A percentile compares a stretch with the other conserved stretches of the same genome.
These are phyloP conservation scores for Acanthaster planci DNA, from an alignment of 35 echinoderm and acorn worm genomes.

Conservation along the genomic window DNA sequence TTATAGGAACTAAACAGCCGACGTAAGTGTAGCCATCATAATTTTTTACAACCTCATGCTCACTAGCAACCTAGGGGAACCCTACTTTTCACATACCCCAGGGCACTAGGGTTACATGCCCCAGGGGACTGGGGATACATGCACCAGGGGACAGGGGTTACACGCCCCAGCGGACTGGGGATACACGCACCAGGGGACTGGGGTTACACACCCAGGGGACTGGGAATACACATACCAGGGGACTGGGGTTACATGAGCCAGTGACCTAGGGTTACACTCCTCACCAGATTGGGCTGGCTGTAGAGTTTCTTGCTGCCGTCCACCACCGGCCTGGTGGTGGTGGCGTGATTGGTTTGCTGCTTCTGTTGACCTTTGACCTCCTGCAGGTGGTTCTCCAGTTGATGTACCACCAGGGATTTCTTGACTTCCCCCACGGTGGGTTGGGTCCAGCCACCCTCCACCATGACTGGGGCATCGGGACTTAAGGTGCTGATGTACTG, in stretches of 20 bases:
- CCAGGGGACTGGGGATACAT: not conserved
- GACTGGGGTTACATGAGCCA: no score
- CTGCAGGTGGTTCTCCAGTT: constrained; percentile 86
- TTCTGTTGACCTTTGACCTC: constrained; percentile 88
- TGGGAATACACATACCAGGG: no score
- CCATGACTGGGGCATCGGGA: constrained; percentile 78
- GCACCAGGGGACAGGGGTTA: constrained; percentile 74
- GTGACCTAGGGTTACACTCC: no score
- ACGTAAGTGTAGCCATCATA: no score
- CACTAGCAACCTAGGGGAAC: no score
- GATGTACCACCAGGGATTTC: constrained; percentile 77
- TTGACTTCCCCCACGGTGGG: constrained; percentile 70
- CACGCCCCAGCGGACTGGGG: constrained; percentile 71
- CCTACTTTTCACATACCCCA: no score
- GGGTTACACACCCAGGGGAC: constrained; percentile 88
- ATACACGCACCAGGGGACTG: constrained; percentile 38
- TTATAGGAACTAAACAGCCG: no score
- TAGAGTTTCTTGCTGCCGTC: constrained; percentile 84
- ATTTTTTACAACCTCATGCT: no score
- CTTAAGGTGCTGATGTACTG: constrained; percentile 78
- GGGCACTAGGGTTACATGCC: not conserved
- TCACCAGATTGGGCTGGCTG: constrained; percentile 83
- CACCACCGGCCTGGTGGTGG: constrained; percentile 66
- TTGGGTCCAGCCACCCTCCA: constrained; percentile 96
- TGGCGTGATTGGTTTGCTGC: constrained; percentile 30